Evolutionary conservation across 2,797 vertebrate genomes (phyloP).

Genomic region (Enoplosus armatus): DNA sequence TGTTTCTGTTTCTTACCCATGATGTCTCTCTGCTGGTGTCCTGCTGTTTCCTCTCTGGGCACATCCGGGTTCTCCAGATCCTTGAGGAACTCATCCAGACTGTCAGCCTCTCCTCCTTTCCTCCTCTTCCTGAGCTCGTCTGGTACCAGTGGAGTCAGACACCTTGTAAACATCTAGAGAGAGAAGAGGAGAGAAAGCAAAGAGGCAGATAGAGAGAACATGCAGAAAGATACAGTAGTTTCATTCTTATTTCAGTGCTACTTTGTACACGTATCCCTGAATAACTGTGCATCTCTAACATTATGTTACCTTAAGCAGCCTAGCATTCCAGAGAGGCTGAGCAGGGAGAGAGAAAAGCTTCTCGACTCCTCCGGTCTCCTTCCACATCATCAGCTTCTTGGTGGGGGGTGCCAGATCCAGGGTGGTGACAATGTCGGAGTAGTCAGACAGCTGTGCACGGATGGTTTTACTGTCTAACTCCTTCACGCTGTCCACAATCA

Average conservation of each 20-base stretch:
- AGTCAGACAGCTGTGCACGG: constrained; percentile 95
- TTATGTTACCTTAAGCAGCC: constrained; percentile 91
- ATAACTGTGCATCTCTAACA: neutral
- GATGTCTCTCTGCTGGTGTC: constrained; percentile 87
- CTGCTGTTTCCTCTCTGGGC: constrained; percentile 90
- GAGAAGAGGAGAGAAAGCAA: neutral
- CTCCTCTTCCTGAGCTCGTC: constrained; percentile 94
- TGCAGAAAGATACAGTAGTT: neutral
- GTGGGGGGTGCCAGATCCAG: constrained; percentile 96
- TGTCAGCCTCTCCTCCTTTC: constrained; percentile 96
- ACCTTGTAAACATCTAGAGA: constrained; percentile 93
- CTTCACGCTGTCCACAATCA: constrained; percentile 97
- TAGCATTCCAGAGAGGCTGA: constrained; percentile 94
- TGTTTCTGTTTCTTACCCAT: constrained; percentile 83
- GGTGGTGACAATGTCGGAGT: constrained; percentile 97
- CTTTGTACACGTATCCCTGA: neutral
- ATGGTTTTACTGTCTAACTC: constrained; percentile 98
- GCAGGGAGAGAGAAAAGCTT: constrained; percentile 97
- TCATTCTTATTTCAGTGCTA: too few species aligned
- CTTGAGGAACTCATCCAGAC: constrained; percentile 95
- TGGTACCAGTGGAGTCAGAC: constrained; percentile 94
- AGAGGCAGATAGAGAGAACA: neutral
- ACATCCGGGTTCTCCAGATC: constrained; percentile 97
- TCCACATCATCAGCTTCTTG: constrained; percentile 99
- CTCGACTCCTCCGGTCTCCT: constrained; percentile 96